Base-by-base conservation (phyloP, 2,888 invertebrate genomes). In the Hyles lineata region DNA sequence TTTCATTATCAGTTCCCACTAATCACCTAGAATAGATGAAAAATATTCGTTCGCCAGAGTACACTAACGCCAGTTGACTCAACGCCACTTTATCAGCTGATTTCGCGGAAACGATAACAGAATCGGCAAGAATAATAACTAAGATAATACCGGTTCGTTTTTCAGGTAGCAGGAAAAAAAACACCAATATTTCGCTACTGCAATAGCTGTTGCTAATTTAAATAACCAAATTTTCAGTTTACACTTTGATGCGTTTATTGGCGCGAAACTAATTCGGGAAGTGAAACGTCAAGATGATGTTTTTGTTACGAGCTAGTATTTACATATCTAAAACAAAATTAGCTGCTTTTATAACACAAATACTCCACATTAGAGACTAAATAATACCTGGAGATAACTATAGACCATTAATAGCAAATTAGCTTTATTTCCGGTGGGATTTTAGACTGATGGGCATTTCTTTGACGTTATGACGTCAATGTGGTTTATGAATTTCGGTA, bases 81-180 rank as follows among this genome's bases (percentile, higher is more conserved):
- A 50, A 67, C 63, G 62, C 71, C 71, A 72, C 70, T 69, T 74
- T 78, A 80, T 81, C 80, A 77, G 73, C 72, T 72, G 74, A 78
- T 80, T 80, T 77, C 76, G 73, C 72, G 78, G 79, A 80, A 79
- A 77, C 70, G 79, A 80, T 79, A 72, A 72, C 52, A 72, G 72
- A 58, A 72, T 72, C 63, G 63, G 63, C 52, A 72, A 72, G 63
- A 72, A 72, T 70, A 70, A 60, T 72, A 63, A 63, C 19, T 62
- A 71, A 35, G 62, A 62, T 62, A 71, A 72, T 63, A 72, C 35
- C 9, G 15, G 23, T 63, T 72, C 62, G n/a, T 43, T 55, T 63
- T 63, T 63, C 63, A 62, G 58, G 72, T 63, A 58, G 63, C 62
- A 58, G 32, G 32, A 60, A 50, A 62, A 61, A n/a, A 62, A n/a